Conservation (phyloP, 2,113 vertebrate genomes). For the Gopherus flavomarginatus region DNA sequence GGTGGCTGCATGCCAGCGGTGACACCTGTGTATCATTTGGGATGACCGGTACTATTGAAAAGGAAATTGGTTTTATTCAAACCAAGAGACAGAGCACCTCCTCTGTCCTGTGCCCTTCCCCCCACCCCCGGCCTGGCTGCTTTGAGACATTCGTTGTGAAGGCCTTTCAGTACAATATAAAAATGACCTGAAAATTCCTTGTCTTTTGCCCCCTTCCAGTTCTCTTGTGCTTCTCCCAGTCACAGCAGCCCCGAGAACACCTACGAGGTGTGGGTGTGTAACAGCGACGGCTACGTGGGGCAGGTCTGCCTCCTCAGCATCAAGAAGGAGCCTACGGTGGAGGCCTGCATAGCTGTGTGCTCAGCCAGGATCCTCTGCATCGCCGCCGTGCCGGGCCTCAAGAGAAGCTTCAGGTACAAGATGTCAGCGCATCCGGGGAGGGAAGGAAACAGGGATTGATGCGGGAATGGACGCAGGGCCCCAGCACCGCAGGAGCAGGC, state of each 20-base stretch:
- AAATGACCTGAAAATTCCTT: not conserved
- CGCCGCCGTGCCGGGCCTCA: slow-evolving; percentile 93
- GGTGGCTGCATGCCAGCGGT: not conserved
- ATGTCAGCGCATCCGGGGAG: not conserved
- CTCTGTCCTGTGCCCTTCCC: not conserved
- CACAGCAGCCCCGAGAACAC: slow-evolving; percentile 90
- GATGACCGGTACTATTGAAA: not conserved
- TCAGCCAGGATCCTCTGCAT: slow-evolving; percentile 98
- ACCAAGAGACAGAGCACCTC: not conserved
- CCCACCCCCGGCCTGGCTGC: too few relatives aligned
- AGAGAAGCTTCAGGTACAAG: slow-evolving; percentile 74
- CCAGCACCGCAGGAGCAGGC: too few relatives aligned
- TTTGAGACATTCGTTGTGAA: fast-evolving
- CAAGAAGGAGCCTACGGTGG: slow-evolving; percentile 93
- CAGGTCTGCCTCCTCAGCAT: slow-evolving; percentile 98
- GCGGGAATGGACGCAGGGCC: too few relatives aligned
- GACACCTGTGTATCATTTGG: not conserved
- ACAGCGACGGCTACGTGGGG: slow-evolving; percentile 97
- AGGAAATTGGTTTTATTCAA: not conserved
- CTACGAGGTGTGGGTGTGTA: slow-evolving; percentile 98
- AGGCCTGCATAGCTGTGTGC: slow-evolving; percentile 97
- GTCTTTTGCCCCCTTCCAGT: slow-evolving; percentile 75
- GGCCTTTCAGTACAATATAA: not conserved
- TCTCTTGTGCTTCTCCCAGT: slow-evolving; percentile 97
- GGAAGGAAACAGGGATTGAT: not conserved